Base-by-base conservation (phyloP, 2,888 invertebrate genomes). In the Druceiella hillmani region DNA sequence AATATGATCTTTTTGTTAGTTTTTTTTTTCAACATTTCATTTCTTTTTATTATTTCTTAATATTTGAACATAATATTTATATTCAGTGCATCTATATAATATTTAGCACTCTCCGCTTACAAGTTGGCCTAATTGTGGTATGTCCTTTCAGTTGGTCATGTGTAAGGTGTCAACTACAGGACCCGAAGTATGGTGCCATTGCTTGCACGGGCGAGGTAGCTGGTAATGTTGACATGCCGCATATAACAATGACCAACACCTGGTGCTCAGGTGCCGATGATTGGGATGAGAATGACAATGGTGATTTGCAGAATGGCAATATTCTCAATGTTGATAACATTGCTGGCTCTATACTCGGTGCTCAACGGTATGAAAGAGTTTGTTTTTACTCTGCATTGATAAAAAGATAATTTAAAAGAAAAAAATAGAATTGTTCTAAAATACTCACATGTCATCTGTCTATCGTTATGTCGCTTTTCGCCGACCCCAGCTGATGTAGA, bases 201-300 rank as follows among this genome's bases (percentile, higher is more conserved):
- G 43, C 31, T 5, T 16, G 16, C 31, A 50, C 49, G n/a, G 54
- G 48, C 22, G 56, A 55, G 22, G 50, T 55, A 10, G 55, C 53
- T 45, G 50, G 59, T 9, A 57, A 57, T 34, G 67, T 66, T 7
- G 56, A 53, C 5, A 58, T 66, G 40, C 66, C 67, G 2, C 58
- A 50, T 53, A 47, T 57, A 47, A 55, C 65, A 50, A 43, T 62
- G 26, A 66, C 72, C 52, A 47, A 76, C 50, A 55, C 78, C 52
- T 90, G 90, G 89, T 81, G 87, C 50, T 74, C 74, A 25, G 84
- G 81, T 26, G 83, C 84, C 2, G 86, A 90, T 56, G 82, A 85
- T 44, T 86, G 86, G 87, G 71, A 67, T 53, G 74, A 67, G 51
- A 66, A 66, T 62, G 59, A 74, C 22, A 67, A 66, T 61, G 56